Evolutionary conservation across 2,113 vertebrate genomes (phyloP), one percentile per base, ranked within the genome.

Genomic region (Catharus fuscescens): DNA sequence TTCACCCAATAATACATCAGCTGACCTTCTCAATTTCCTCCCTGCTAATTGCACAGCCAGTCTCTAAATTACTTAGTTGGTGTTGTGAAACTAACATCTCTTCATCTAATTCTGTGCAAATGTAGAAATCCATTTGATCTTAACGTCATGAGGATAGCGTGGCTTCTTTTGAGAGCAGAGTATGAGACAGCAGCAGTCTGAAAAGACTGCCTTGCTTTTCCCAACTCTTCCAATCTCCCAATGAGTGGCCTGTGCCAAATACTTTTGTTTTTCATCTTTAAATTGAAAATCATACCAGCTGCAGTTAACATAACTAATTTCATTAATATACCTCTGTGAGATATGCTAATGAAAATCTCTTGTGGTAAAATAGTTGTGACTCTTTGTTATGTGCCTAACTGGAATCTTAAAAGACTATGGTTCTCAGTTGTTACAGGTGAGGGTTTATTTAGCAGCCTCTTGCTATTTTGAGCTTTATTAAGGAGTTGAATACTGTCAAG

Each of bases 11-110:
- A 94, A 86, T 54, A 20, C 31, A 34, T 60, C 74, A 67, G 15
- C 66, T 90, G 82, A 69, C 17, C 48, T 79, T 69, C 72, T 87
- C 50, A 66, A n/a, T 92, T 90, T 95, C 82, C 91, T 93, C 70
- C 48, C 44, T 57, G 29, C 54, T 71, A 90, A 76, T 62, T 72
- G 36, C 57, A 44, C 59, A 82, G 36, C 29, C 82, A 59, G 48
- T 56, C 66, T 53, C 60, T 71, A 93, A 87, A 82, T 82, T 78
- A 57, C 64, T 79, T 45, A 31, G 36, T 48, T 80, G 67, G 40
- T 90, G 76, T 47, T 85, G 66, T 86, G 66, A 90, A 90, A 57
- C 66, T 62, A 80, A 31, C 66, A 61, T 88, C 54, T 69, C 66
- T 85, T 32, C 65, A 78, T 84, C 72, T 87, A 84, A 94, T 95